Evolutionary conservation across 92 coral and sea anemone species (phyloP), one percentile per base, ranked within the genome.

Genomic region (Porites divaricata): DNA sequence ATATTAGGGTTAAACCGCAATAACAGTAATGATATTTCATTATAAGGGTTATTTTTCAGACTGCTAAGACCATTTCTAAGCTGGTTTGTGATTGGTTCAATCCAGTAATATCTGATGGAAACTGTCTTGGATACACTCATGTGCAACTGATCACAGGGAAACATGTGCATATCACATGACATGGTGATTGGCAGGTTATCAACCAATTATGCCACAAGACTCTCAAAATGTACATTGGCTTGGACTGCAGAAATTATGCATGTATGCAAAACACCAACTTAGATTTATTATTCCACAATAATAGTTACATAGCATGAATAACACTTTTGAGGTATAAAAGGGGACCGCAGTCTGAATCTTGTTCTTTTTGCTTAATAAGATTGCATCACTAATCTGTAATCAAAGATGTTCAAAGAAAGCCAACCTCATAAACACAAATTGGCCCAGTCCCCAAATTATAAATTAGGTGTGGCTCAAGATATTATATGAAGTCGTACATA

Each of bases 21-120:
- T 8, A 23, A 28, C 35, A n/a, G n/a, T n/a, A n/a, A n/a, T n/a
- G n/a, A n/a, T n/a, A n/a, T n/a, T 70, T 70, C 45, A 54, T 48
- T 48, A 49, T 35, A 48, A 14, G 48, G 9, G 63, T 22, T 74
- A 74, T 64, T 74, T 16, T 52, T 62, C 7, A 67, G 15, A 16
- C 52, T 52, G 6, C 75, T 25, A 17, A 70, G 63, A 7, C 57
- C 56, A 66, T 52, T 78, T 64, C 75, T 93, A 56, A 96, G 90
- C 41, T 94, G 92, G n/a, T 92, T 89, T 62, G 89, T 92, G 7
- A 96, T 89, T 15, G 96, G 92, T 5, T 92, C 96, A 84, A 96
- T 96, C 98, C 98, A 96, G 79, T 96, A 95, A 70, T 96, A 98
- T 52, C 98, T 92, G 15, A 96, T 88, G 15, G 98, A 93, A 17